phyloP scores from a whole-genome alignment of 1,140 invertebrate genomes.

The Amphibalanus amphitrite region DNA sequence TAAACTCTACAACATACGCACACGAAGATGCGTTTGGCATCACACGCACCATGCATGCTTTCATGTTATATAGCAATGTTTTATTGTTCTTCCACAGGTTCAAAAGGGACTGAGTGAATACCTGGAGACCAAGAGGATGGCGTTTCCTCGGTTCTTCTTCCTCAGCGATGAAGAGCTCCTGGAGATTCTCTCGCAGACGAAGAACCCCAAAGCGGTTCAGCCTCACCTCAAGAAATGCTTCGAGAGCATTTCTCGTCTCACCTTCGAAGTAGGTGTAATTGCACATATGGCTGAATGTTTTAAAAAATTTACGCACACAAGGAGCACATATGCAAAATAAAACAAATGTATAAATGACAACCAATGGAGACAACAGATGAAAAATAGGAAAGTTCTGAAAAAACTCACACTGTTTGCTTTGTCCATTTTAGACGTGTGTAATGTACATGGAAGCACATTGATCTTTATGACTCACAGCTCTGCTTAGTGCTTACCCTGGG shows the following conservation, averaged over 20 bases:
- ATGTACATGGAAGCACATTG: no score
- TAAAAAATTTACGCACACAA: no score
- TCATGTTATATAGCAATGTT: conserved; percentile 32
- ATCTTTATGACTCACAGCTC: no score
- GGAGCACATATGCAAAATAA: no score
- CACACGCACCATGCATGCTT: background rate
- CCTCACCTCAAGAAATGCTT: conserved; percentile 95
- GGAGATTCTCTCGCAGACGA: conserved; percentile 91
- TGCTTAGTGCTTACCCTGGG: no score
- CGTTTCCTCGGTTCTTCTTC: conserved; percentile 93
- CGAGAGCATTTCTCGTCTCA: conserved; percentile 55
- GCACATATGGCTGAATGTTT: background rate
- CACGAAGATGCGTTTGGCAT: background rate
- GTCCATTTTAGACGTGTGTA: no score
- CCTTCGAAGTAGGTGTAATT: conserved; percentile 43
- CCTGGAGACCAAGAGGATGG: conserved; percentile 85
- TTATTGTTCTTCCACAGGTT: conserved; percentile 37
- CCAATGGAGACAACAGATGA: no score
- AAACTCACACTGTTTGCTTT: no score
- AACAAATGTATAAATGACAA: no score
- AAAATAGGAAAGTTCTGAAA: no score
- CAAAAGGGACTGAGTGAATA: conserved; percentile 80
- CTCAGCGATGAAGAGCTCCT: conserved; percentile 89
- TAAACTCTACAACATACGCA: background rate
- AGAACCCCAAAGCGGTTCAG: conserved; percentile 85